Conservation (phyloP, 2,113 vertebrate genomes). For the zebrafish (Danio rerio) region GRCz12tu NC_133200.1:9921001-9921500, state of each 20-base stretch:
- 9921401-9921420: too few species aligned
- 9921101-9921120: constrained; percentile 12
- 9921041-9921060: not conserved
- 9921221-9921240: constrained; percentile 69
- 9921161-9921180: constrained; percentile 17
- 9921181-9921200: not conserved
- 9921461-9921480: too few species aligned
- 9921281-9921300: constrained; percentile 34
- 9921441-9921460: too few species aligned
- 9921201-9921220: not conserved
- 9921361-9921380: not conserved
- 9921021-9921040: constrained; percentile 7
- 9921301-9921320: constrained; percentile 40
- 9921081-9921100: not conserved
- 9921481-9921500: too few species aligned
- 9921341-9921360: constrained; percentile 7
- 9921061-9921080: not conserved
- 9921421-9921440: too few species aligned
- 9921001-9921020: not conserved
- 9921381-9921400: constrained; percentile 8
- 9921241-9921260: constrained; percentile 67
- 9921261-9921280: constrained; percentile 67
- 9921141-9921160: constrained; percentile 21
- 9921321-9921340: constrained; percentile 28
- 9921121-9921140: constrained; percentile 41